Percentiles rank a stretch among this genome's conserved stretches.
Conservation (phyloP, 2,888 invertebrate genomes). For the Nymphalis polychloros region DNA sequence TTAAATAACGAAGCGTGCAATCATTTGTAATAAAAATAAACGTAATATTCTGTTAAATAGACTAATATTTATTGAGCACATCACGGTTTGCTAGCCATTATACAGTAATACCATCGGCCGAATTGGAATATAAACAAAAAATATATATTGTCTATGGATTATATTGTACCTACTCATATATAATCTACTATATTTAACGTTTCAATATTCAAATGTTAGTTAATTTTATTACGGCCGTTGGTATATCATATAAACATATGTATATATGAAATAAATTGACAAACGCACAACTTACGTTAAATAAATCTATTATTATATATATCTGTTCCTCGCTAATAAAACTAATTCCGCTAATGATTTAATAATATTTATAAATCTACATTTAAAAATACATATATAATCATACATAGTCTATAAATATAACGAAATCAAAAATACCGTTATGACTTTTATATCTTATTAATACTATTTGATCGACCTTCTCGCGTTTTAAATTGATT, state of each 20-base stretch:
- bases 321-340: conserved; percentile 17
- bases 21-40: background rate
- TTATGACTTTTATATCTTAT: background rate
- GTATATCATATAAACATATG: conserved; percentile 16
- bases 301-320: conserved; percentile 14
- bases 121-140: conserved; percentile 5
- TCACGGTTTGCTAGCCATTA: conserved; percentile 42
- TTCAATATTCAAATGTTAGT: no score
- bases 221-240: conserved; percentile 17
- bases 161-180: no score
- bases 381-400: conserved; percentile 5
- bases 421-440: background rate
- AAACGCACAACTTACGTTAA: conserved; percentile 30
- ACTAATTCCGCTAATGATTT: conserved; percentile 1
- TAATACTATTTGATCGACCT: background rate
- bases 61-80: conserved; percentile 45
- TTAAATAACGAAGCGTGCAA: background rate
- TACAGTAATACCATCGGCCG: conserved; percentile 31
- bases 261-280: conserved; percentile 28
- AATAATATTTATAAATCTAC: background rate
- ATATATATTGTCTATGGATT: background rate
- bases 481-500: background rate
- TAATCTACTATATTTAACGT: background rate
- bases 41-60: conserved; percentile 35
- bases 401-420: background rate